phyloP scores from a whole-genome alignment of 2,797 vertebrate species.

The Lacerta viridis region DNA sequence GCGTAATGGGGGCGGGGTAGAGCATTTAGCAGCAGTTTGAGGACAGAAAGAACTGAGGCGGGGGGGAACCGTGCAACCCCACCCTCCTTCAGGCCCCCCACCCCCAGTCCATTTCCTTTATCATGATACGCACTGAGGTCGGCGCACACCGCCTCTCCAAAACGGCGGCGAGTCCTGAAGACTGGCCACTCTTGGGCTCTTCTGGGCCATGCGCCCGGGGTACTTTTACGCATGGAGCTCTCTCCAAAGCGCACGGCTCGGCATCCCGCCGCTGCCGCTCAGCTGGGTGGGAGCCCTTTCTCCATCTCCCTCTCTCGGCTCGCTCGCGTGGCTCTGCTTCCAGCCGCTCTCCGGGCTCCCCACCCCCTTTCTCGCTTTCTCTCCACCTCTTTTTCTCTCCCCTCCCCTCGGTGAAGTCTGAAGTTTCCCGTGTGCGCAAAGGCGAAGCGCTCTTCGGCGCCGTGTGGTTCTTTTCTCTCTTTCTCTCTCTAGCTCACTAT shows the following conservation, averaged over 20 bases:
- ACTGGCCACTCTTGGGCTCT: not conserved
- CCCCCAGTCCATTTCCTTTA: no score
- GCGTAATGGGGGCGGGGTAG: not conserved
- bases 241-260: conserved; percentile 13
- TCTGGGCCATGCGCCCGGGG: conserved; percentile 15
- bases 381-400: conserved; percentile 34
- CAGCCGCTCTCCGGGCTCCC: conserved; percentile 47
- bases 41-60: not conserved
- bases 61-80: not conserved
- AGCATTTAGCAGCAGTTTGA: not conserved
- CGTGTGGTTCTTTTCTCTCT: not conserved
- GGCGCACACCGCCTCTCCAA: not conserved
- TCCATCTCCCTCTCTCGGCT: not conserved
- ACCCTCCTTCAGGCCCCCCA: no score
- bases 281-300: not conserved
- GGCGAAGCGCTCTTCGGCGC: conserved; percentile 45
- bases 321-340: conserved; percentile 30
- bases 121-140: not conserved
- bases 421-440: conserved; percentile 72
- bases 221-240: conserved; percentile 36
- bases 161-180: not conserved
- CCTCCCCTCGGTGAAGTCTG: conserved; percentile 58
- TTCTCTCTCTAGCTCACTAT: not conserved
- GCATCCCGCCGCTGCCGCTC: not conserved
- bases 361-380: conserved; percentile 20